Evolutionary conservation across 2,113 vertebrate species (phyloP).

Genomic region (Mesocricetus auratus): DNA sequence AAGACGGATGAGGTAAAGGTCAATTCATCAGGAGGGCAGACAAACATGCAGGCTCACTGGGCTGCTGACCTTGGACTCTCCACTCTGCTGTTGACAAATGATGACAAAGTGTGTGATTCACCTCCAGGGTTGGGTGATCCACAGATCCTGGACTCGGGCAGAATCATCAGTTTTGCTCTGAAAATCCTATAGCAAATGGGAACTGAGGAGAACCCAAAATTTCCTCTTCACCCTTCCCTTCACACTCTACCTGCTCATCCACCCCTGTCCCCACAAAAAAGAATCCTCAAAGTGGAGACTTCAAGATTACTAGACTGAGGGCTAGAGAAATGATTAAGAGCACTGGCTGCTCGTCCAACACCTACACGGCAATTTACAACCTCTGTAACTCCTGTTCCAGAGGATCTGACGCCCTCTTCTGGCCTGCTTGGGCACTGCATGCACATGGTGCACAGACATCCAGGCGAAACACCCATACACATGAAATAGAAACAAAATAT

Average conservation of each 20-base stretch:
- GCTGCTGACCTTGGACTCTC: background rate
- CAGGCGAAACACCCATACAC: background rate
- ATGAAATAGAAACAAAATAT: background rate
- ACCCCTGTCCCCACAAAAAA: background rate
- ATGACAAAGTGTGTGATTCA: background rate
- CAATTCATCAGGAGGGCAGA: background rate
- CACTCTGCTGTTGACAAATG: background rate
- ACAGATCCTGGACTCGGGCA: background rate
- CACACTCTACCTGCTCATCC: background rate
- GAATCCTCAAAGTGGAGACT: background rate
- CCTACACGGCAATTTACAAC: background rate
- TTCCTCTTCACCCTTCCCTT: background rate
- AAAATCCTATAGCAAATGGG: background rate
- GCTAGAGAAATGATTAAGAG: background rate
- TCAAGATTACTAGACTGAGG: background rate
- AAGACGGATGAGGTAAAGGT: conserved; percentile 35
- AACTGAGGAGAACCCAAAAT: background rate
- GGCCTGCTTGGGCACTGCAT: background rate
- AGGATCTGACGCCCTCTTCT: background rate
- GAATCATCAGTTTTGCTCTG: background rate
- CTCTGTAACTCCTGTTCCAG: background rate
- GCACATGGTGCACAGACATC: too few species aligned
- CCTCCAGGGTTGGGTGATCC: background rate
- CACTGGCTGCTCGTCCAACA: background rate
- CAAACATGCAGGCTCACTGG: background rate